Percentiles rank a stretch among this genome's conserved stretches.
These are phyloP conservation scores for Stratiomys singularior DNA, from an alignment of 2,888 invertebrate species.

Conservation along the genomic window DNA sequence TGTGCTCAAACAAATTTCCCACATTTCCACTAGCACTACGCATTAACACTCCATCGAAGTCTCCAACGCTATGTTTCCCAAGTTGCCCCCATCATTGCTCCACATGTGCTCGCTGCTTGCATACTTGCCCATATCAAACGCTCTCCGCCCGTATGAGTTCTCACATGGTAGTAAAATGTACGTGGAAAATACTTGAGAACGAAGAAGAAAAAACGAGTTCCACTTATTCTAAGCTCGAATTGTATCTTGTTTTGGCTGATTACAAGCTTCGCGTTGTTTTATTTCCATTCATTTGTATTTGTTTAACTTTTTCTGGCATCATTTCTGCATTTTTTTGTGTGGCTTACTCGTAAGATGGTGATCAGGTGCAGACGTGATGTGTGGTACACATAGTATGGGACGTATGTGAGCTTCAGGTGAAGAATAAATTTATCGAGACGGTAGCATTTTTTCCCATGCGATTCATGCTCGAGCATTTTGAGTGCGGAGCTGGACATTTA, in stretches of 20 bases:
- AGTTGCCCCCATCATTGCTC: background rate
- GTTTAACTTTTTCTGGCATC: conserved; percentile 3
- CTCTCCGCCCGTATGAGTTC: no score
- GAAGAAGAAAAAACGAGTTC: no score
- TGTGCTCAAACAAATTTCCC: no score
- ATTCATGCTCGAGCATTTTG: background rate
- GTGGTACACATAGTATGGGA: background rate
- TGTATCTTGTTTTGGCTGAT: background rate
- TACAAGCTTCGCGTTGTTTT: background rate
- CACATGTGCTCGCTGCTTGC: background rate
- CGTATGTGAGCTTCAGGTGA: background rate
- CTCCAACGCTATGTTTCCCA: background rate
- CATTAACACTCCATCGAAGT: background rate
- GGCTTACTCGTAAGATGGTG: background rate
- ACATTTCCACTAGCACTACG: no score
- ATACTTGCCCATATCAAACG: background rate
- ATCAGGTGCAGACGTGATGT: background rate
- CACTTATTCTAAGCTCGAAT: no score
- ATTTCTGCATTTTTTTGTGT: background rate
- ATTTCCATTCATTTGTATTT: background rate
- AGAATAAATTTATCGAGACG: background rate
- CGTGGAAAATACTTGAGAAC: no score
- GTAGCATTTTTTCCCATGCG: background rate
- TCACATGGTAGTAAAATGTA: background rate
- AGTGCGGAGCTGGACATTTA: background rate